Base-by-base conservation (phyloP, 1,140 invertebrate species). In the Psix sp. region DNA sequence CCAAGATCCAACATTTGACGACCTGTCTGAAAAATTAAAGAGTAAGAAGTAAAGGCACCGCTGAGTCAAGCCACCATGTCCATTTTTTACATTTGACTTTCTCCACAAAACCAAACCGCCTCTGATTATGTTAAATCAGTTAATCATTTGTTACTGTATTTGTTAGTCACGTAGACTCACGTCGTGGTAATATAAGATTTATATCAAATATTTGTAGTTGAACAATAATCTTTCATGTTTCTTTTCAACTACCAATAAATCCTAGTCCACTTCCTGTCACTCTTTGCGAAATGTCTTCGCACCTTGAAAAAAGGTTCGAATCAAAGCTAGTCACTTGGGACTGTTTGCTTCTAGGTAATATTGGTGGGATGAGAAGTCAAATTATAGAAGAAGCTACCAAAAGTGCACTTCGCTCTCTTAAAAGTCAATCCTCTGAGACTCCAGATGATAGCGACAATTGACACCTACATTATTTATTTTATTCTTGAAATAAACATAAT, bases 1-100 rank as follows among this genome's bases (percentile, higher is more conserved):
- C 80, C 95, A 94, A 83, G 97, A 99, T 84, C 92, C 94, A 40
- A 91, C 93, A 65, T 99, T 98, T 85, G 97, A 99, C 82, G 94
- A 95, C 76, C 88, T 92, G 51, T 92, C 93, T 62, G 91, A 95
- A 76, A 95, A 94, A 88, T 87, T 94, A 77, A 94, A 93, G 90
- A 93, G 92, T 91, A 94, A 94, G 91, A 91, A 91, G 87, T 90
- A 84, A 86, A 80, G 57, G 51, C 43, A 68, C 21, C 51, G 62
- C 54, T 62, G 59, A 59, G 38, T 40, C 40, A 31, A 57, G 59
- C 24, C 26, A 46, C 31, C 0, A 5, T 38, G 14, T 14, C 13
- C 40, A 57, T 74, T 67, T 67, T 71, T 31, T 60, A 70, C 17
- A 39, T 40, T 38, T 39, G 16, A 21, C 54, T 7, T 54, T 42